Evolutionary conservation across 2,888 invertebrate genomes (phyloP).

Genomic region (Megamerina dolium): DNA sequence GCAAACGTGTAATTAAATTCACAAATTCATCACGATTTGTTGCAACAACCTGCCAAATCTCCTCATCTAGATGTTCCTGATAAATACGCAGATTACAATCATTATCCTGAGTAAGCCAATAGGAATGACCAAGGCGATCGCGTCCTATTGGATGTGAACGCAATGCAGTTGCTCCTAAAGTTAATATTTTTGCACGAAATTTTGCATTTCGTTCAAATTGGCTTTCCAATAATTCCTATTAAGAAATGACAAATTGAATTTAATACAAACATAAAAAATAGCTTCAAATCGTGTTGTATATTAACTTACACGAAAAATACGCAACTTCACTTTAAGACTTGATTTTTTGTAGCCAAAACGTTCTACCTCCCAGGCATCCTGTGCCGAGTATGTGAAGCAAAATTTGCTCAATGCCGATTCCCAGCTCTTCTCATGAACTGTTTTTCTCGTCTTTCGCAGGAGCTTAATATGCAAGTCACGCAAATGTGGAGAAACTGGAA

Average conservation of each 20-base stretch:
- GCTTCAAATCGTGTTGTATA: not conserved
- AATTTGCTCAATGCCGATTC: constrained; percentile 85
- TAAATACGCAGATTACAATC: constrained; percentile 87
- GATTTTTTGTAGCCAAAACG: constrained; percentile 93
- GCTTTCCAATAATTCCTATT: constrained; percentile 77
- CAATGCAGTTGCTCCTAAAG: constrained; percentile 70
- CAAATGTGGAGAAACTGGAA: constrained; percentile 73
- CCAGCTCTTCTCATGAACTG: constrained; percentile 81
- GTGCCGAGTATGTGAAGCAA: constrained; percentile 75
- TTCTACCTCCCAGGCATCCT: constrained; percentile 95
- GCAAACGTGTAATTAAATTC: constrained; percentile 68
- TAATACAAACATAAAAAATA: not conserved
- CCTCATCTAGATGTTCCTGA: constrained; percentile 93
- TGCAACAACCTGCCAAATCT: constrained; percentile 89
- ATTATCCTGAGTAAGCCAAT: constrained; percentile 90
- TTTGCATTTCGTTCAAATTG: constrained; percentile 93
- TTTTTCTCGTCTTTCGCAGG: constrained; percentile 77
- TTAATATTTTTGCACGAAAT: constrained; percentile 83
- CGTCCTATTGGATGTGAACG: constrained; percentile 84
- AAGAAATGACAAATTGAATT: not conserved
- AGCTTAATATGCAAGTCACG: constrained; percentile 85
- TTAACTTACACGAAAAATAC: constrained; percentile 73
- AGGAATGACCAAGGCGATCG: constrained; percentile 84
- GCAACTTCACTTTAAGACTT: constrained; percentile 79
- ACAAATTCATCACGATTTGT: constrained; percentile 77